A percentile compares a stretch with the other conserved stretches of the same genome.
These are phyloP conservation scores for Tolmerus cingulatus DNA, from an alignment of 2,888 invertebrate genomes.

Conservation along the genomic window DNA sequence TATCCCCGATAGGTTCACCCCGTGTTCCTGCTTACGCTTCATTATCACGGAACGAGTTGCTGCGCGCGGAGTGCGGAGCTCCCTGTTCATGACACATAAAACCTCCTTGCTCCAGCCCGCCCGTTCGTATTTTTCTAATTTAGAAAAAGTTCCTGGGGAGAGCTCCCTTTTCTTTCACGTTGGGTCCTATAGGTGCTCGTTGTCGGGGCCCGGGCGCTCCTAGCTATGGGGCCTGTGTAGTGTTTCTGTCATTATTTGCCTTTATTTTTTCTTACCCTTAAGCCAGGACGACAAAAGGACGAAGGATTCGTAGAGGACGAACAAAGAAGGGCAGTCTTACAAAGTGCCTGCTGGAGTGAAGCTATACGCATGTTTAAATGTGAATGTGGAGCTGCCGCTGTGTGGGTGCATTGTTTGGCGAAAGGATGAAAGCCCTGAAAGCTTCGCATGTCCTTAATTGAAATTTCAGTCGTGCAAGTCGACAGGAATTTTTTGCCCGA, in stretches of 20 bases:
- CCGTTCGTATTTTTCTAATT: constrained; percentile 19
- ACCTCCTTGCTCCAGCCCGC: background rate
- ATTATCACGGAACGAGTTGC: background rate
- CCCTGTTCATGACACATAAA: constrained; percentile 16
- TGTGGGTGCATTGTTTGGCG: constrained; percentile 9
- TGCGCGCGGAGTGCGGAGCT: background rate
- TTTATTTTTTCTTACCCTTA: constrained; percentile 29
- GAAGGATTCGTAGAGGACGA: background rate
- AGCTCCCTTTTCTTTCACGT: background rate
- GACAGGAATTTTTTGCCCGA: background rate
- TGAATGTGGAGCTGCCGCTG: background rate
- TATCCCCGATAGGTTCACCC: constrained; percentile 11
- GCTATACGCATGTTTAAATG: constrained; percentile 31
- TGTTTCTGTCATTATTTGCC: background rate
- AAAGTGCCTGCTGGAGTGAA: background rate
- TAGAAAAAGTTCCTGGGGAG: constrained; percentile 6
- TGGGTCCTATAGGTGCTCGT: background rate
- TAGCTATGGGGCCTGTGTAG: background rate
- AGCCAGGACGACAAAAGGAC: constrained; percentile 34
- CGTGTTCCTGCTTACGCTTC: constrained; percentile 7
- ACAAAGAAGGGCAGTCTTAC: constrained; percentile 24
- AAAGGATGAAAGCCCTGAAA: constrained; percentile 8
- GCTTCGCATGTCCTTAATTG: constrained; percentile 36
- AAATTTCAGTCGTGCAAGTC: constrained; percentile 23
- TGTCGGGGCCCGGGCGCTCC: background rate